Base-by-base conservation (phyloP, 2,888 invertebrate genomes). In the Drosophila acutilabella region DNA sequence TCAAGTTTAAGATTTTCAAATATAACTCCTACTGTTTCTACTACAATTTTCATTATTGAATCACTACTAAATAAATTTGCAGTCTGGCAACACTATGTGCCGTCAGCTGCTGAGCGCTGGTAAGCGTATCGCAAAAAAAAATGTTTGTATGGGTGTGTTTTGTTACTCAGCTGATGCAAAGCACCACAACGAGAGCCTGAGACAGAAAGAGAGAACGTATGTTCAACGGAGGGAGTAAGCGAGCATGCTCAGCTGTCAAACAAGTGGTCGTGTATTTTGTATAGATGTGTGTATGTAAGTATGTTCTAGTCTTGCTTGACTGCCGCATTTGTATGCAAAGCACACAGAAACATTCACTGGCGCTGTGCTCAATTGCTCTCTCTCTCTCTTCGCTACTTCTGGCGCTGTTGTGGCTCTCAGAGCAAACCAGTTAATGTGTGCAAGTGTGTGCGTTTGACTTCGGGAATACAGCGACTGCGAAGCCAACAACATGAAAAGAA, bases 261-360 rank as follows among this genome's bases (percentile, higher is more conserved):
- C 85, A 85, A 85, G 85, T 85, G 85, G 85, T 89, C 71, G 89
- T 71, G 57, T 73, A 50, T 18, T 48, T 36, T 53, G 41, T 47
- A 13, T 42, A 30, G 11, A 20, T 51, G 51, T 53, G 33, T 54
- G 20, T 51, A 44, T 20, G 20, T 42, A 42, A 56, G 56, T 56
- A 20, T 54, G 61, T 80, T 67, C 75, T 79, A 58, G 73, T 75
- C 38, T 71, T 66, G 69, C 54, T 69, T 71, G 80, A 52, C 57
- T 76, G 66, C 52, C 73, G 56, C 71, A 85, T 84, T 78, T 73
- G 81, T 79, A 82, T 83, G 74, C 85, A 78, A 80, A 82, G 77
- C 72, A 83, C 54, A 64, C 16, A 48, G 18, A 64, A 38, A 59
- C 66, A 53, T 60, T 72, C 57, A 62, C 57, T 56, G 23, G 26